These are phyloP conservation scores for Drosophila mimica DNA, from an alignment of 2,888 invertebrate species.

Conservation along the genomic window DNA sequence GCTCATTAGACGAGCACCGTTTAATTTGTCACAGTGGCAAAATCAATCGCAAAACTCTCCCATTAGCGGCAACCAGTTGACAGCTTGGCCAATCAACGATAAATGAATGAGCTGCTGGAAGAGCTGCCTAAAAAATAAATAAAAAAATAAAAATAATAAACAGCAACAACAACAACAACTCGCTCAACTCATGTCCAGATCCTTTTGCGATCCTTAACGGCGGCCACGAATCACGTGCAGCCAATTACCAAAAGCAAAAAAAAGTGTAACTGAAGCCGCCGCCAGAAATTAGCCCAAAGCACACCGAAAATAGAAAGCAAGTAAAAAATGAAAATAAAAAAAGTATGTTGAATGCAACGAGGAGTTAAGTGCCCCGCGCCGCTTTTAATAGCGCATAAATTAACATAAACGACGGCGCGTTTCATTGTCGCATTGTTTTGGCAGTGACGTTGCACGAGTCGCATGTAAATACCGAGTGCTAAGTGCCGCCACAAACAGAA, in stretches of 20 bases:
- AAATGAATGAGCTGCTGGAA: constrained; percentile 30
- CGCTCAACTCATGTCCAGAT: constrained; percentile 22
- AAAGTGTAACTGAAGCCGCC: constrained; percentile 39
- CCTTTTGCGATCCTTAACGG: constrained; percentile 44
- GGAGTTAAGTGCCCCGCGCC: constrained; percentile 76
- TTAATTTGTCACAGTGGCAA: constrained; percentile 72
- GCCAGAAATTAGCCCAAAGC: constrained; percentile 51
- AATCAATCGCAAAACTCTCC: constrained; percentile 47
- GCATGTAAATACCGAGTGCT: constrained; percentile 66
- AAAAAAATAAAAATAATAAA: neutral
- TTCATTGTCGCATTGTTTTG: constrained; percentile 74
- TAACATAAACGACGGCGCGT: constrained; percentile 67
- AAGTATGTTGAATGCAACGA: constrained; percentile 51
- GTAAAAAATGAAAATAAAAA: neutral
- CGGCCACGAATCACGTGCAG: constrained; percentile 63
- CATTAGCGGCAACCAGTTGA: constrained; percentile 59
- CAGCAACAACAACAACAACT: constrained; percentile 13
- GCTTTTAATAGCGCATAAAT: constrained; percentile 80
- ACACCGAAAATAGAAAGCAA: neutral
- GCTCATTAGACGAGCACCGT: constrained; percentile 71
- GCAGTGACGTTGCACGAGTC: constrained; percentile 76
- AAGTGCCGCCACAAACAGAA: constrained; percentile 51
- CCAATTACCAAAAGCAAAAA: constrained; percentile 53
- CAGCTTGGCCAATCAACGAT: constrained; percentile 61
- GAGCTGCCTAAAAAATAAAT: neutral